Evolutionary conservation across 2,113 vertebrate species (phyloP).

Genomic region (Hirundichthys speculiger): DNA sequence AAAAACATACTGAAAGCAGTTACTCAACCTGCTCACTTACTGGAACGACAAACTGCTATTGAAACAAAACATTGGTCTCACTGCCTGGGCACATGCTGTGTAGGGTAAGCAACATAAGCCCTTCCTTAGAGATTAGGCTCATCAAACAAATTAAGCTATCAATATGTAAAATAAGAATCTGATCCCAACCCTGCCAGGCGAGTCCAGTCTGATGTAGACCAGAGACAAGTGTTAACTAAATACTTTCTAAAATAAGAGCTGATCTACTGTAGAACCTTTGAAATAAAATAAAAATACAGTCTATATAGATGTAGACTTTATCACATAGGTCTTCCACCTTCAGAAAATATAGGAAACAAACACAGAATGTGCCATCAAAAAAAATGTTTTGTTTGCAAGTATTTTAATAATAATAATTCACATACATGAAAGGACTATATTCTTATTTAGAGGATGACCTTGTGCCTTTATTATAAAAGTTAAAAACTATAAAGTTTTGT

Average conservation of each 20-base stretch:
- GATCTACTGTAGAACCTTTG: too few species aligned
- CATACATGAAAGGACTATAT: too few species aligned
- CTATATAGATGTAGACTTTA: too few species aligned
- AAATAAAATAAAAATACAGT: too few species aligned
- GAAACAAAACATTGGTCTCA: conserved; percentile 11
- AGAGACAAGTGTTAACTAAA: not conserved
- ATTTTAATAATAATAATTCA: too few species aligned
- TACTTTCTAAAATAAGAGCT: not conserved
- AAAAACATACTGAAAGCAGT: not conserved
- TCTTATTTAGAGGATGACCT: too few species aligned
- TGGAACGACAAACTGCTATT: conserved; percentile 4
- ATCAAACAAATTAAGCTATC: conserved; percentile 53
- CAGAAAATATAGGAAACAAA: too few species aligned
- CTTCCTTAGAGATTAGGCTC: conserved; percentile 8
- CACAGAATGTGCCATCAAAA: too few species aligned
- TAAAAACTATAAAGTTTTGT: too few species aligned
- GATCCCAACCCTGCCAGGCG: conserved; percentile 14
- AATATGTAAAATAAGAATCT: conserved; percentile 54
- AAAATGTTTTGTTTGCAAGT: too few species aligned
- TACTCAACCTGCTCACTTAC: not conserved
- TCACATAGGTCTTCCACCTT: too few species aligned
- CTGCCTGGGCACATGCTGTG: not conserved
- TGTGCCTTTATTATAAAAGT: too few species aligned
- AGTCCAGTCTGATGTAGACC: not conserved
- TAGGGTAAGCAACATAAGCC: conserved; percentile 7